Conservation (phyloP, 1,140 invertebrate species). For the Lucilia sericata region DNA sequence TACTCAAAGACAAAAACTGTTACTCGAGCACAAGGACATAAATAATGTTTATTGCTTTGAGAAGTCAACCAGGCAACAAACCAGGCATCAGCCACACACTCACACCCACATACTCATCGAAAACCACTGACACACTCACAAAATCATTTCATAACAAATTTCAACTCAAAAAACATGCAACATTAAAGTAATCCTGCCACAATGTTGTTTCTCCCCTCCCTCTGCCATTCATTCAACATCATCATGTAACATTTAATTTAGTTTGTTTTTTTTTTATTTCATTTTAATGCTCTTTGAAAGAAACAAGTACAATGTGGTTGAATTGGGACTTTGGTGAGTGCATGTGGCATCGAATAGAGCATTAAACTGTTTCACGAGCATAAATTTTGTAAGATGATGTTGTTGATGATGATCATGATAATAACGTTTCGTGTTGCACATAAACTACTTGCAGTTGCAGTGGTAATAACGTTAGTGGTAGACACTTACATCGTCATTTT, state of each 20-base stretch:
- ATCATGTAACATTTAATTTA: not conserved
- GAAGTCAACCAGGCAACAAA: conserved; percentile 6
- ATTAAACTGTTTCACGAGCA: not conserved
- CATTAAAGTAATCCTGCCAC: not conserved
- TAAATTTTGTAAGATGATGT: not conserved
- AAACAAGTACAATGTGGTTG: not conserved
- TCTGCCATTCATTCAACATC: not conserved
- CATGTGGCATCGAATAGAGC: not conserved
- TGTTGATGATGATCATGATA: not conserved
- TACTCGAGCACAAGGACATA: not conserved
- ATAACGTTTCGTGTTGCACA: no score
- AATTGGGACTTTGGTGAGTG: not conserved
- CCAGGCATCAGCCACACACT: not conserved
- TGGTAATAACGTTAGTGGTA: no score
- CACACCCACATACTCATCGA: no score
- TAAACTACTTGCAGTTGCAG: no score
- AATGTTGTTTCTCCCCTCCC: not conserved
- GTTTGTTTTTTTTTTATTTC: no score
- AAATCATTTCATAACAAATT: not conserved
- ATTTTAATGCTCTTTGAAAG: not conserved
- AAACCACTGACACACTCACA: no score
- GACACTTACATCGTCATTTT: no score
- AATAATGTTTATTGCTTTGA: not conserved
- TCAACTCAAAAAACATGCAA: not conserved
- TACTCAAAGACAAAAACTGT: conserved; percentile 21